Conservation (phyloP, 2,113 vertebrate species). For the Pelecanus crispus region DNA sequence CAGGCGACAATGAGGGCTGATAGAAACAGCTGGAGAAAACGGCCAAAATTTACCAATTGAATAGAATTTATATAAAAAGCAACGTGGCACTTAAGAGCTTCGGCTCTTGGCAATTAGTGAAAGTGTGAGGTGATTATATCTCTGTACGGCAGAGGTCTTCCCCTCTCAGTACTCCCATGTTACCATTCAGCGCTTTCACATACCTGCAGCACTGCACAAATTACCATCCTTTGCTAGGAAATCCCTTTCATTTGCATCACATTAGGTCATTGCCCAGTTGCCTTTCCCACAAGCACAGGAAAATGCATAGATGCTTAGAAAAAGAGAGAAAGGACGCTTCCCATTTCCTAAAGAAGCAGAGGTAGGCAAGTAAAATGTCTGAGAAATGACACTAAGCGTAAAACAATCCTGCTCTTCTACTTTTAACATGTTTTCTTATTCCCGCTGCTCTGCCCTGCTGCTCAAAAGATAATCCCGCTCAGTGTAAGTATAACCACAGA, state of each 20-base stretch:
- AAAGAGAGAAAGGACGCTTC: not conserved
- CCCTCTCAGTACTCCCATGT: not conserved
- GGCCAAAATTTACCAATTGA: not conserved
- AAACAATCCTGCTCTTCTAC: not conserved
- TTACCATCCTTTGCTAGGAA: slow-evolving; percentile 17
- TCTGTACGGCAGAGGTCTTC: not conserved
- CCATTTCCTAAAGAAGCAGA: not conserved
- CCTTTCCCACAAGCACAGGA: not conserved
- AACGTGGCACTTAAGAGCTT: not conserved
- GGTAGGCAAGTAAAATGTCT: rapidly evolving
- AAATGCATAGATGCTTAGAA: not conserved
- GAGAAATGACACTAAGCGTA: not conserved
- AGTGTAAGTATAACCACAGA: not conserved
- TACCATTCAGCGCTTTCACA: not conserved
- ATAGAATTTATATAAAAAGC: not conserved
- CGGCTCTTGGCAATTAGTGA: not conserved
- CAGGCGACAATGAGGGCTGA: not conserved
- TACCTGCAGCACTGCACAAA: not conserved
- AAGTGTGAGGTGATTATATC: not conserved
- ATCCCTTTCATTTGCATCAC: not conserved
- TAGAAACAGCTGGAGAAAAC: not conserved
- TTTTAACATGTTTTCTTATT: not conserved
- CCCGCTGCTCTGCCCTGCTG: not conserved
- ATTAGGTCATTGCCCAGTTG: not conserved
- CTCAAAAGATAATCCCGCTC: not conserved